A percentile compares a stretch with the other conserved stretches of the same genome.
These are phyloP conservation scores for Drosophila serrata DNA, from an alignment of 1,140 invertebrate genomes.

Conservation along the genomic window DNA sequence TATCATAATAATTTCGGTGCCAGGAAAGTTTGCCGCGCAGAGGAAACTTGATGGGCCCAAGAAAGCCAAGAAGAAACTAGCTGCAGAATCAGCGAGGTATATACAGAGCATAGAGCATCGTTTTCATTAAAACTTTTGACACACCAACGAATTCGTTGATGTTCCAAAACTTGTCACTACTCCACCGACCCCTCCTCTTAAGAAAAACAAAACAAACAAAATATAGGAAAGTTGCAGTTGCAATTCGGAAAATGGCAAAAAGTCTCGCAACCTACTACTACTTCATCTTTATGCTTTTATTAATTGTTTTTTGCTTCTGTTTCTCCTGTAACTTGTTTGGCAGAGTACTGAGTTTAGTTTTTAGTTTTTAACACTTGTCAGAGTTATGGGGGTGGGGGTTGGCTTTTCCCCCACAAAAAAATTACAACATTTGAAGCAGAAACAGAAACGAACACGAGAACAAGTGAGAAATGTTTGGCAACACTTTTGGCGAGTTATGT, in stretches of 20 bases:
- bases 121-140: constrained; percentile 71
- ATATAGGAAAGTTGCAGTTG: constrained; percentile 20
- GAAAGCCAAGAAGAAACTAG: constrained; percentile 27
- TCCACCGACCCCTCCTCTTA: constrained; percentile 19
- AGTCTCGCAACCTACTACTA: constrained; percentile 49
- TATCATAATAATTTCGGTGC: constrained; percentile 72
- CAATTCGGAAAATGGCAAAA: constrained; percentile 59
- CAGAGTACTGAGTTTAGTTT: constrained; percentile 56
- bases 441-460: constrained; percentile 37
- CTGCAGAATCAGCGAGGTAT: constrained; percentile 8
- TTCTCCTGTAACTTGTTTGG: constrained; percentile 66
- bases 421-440: constrained; percentile 40
- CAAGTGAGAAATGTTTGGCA: constrained; percentile 61
- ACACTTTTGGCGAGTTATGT: constrained; percentile 52
- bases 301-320: constrained; percentile 61
- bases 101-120: constrained; percentile 22
- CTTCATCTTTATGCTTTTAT: constrained; percentile 72
- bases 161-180: constrained; percentile 21
- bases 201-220: constrained; percentile 32
- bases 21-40: constrained; percentile 52
- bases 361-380: constrained; percentile 57
- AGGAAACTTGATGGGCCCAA: constrained; percentile 45
- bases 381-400: background rate
- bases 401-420: constrained; percentile 7
- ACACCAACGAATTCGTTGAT: constrained; percentile 52